Evolutionary conservation across 2,113 vertebrate genomes (phyloP), one percentile per base, ranked within the genome.

Genomic region (Antechinus flavipes): DNA sequence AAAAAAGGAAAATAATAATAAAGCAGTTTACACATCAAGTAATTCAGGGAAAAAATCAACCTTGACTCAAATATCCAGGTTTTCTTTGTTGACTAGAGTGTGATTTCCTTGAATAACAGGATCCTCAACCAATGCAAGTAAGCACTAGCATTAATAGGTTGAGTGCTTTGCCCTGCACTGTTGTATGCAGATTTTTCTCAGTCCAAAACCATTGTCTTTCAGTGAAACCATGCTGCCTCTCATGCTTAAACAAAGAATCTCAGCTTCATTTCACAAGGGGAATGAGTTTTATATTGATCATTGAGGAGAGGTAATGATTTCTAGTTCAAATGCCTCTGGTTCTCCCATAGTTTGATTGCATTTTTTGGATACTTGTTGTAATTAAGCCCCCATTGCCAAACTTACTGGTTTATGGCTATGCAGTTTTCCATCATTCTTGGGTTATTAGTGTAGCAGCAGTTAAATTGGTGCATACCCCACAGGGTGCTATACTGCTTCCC

Each of bases 11-110:
- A 2, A 90, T 23, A 35, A 12, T 16, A 50, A 0, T n/a, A 7
- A 93, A 24, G 6, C 89, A 95, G 92, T 93, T 24, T 92, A 94
- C 53, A 52, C 49, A 49, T 49, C 10, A 52, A 52, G 49, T 95
- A 95, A 96, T 54, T 95, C 2, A 93, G 89, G 10, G 0, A 0
- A 22, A 50, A 93, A 52, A 50, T 0, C 89, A 93, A 93, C 52
- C 91, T 93, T 11, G 27, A 52, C 54, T 90, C 94, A 55, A 53
- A 19, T 50, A 10, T 90, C 91, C 55, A 90, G 52, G 54, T 90
- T 92, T 93, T 30, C 61, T 84, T n/a, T 84, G 68, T 14, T 35
- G 16, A 42, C 68, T 42, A 84, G 6, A 84, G 16, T 42, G 35
- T 84, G 35, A 76, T 22, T 76, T 76, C 30, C 35, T n/a, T 76